Percentiles rank a stretch among this genome's conserved stretches.
phyloP scores from a whole-genome alignment of 1,140 invertebrate genomes.

The Plutomurus gul region DNA sequence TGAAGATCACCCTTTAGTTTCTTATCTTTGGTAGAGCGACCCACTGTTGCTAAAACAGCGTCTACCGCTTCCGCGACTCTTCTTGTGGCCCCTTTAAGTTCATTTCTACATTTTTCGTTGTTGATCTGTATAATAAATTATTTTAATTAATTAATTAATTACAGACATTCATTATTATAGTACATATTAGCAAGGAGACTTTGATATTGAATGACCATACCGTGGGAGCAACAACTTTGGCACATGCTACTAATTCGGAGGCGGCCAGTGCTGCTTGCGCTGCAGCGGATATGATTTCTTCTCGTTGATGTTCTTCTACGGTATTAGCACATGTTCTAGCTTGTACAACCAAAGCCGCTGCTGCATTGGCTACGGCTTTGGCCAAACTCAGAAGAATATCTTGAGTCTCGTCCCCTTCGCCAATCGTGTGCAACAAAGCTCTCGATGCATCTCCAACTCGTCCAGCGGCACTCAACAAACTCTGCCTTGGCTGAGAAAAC shows the following conservation, averaged over 20 bases:
- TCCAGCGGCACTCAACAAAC: slow-evolving; percentile 88
- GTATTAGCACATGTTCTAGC: slow-evolving; percentile 91
- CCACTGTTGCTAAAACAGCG: slow-evolving; percentile 83
- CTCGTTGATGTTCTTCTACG: slow-evolving; percentile 69
- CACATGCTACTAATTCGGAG: slow-evolving; percentile 84
- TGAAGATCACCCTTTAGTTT: slow-evolving; percentile 76
- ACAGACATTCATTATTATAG: not conserved
- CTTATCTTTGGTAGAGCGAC: slow-evolving; percentile 68
- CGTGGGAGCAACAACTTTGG: slow-evolving; percentile 79
- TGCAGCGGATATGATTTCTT: slow-evolving; percentile 90
- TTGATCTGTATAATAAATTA: slow-evolving; percentile 56
- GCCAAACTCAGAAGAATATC: slow-evolving; percentile 87
- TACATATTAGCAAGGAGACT: not conserved
- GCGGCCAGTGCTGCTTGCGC: slow-evolving; percentile 96
- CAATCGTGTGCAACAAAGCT: slow-evolving; percentile 89
- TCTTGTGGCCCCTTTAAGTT: slow-evolving; percentile 87
- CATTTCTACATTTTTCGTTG: slow-evolving; percentile 83
- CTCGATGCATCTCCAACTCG: slow-evolving; percentile 94
- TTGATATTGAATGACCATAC: slow-evolving; percentile 29
- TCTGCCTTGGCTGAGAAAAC: slow-evolving; percentile 77
- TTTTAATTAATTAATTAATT: not conserved
- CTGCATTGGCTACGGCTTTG: slow-evolving; percentile 95
- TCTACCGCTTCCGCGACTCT: slow-evolving; percentile 93
- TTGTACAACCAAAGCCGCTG: slow-evolving; percentile 90
- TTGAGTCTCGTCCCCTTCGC: slow-evolving; percentile 84